phyloP scores from a whole-genome alignment of 2,113 vertebrate species.

The Siniperca chuatsi region DNA sequence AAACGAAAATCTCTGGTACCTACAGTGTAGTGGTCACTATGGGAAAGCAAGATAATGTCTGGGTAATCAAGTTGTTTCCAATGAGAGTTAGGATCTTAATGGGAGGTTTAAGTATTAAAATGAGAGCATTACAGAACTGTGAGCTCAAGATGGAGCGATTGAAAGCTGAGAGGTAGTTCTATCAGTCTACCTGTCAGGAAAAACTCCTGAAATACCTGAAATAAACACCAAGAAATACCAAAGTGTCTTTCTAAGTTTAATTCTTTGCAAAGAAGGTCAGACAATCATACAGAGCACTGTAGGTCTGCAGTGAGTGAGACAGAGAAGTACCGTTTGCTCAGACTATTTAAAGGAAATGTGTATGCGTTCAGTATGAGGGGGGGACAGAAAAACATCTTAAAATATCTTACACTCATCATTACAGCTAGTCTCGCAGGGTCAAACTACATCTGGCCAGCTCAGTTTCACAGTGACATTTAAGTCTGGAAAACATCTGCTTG shows the following conservation, averaged over 20 bases:
- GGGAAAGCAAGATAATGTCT: constrained; percentile 10
- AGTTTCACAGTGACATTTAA: not conserved
- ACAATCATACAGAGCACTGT: too few relatives aligned
- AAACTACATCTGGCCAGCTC: not conserved
- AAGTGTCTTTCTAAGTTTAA: too few relatives aligned
- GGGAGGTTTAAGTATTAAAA: constrained; percentile 1
- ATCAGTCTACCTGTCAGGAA: not conserved
- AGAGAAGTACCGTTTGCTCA: too few relatives aligned
- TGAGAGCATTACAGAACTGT: not conserved
- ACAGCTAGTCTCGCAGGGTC: not conserved
- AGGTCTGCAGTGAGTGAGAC: too few relatives aligned
- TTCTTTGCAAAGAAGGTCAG: too few relatives aligned
- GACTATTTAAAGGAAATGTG: too few relatives aligned
- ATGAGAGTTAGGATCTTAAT: not conserved
- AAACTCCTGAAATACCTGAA: not conserved
- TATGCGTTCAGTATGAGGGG: too few relatives aligned
- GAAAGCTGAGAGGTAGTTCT: not conserved
- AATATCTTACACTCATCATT: not conserved
- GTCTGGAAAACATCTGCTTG: not conserved
- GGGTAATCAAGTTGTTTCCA: constrained; percentile 4
- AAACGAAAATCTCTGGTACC: not conserved
- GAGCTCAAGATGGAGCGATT: not conserved
- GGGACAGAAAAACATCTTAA: too few relatives aligned
- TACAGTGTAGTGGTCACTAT: not conserved
- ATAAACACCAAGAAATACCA: too few relatives aligned